Percentiles rank a stretch among this genome's conserved stretches.
These are phyloP conservation scores for Ictalurus furcatus DNA, from an alignment of 2,113 vertebrate species.

Conservation along the genomic window DNA sequence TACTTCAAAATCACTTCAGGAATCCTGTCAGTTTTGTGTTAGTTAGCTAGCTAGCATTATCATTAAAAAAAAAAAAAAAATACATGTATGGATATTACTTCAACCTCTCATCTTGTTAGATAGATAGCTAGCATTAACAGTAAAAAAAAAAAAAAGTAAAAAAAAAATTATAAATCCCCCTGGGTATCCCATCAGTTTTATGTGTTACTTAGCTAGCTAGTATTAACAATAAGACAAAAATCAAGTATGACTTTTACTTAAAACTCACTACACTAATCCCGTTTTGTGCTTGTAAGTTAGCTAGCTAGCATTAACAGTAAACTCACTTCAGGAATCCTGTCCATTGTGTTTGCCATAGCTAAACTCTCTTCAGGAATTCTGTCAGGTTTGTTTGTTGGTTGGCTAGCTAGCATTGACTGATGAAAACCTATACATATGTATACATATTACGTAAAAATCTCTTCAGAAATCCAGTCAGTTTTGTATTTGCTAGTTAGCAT, in stretches of 20 bases:
- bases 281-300: background rate
- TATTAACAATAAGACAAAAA: background rate
- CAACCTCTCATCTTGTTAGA: background rate
- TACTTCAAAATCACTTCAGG: background rate
- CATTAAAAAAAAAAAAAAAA: background rate
- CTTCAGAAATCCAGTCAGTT: background rate
- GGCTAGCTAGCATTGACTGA: background rate
- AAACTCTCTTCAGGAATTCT: background rate
- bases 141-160: no score
- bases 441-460: background rate
- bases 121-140: background rate
- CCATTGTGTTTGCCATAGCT: background rate
- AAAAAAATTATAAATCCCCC: no score
- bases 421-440: background rate
- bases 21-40: background rate
- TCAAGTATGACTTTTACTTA: background rate
- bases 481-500: background rate
- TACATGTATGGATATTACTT: background rate
- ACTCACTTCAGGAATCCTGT: background rate
- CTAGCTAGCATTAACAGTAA: background rate
- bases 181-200: background rate
- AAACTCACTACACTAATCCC: background rate
- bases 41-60: background rate
- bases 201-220: no score
- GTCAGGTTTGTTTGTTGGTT: background rate